These are phyloP conservation scores for Phyllopteryx taeniolatus DNA, from an alignment of 2,113 vertebrate species.

Conservation along the genomic window DNA sequence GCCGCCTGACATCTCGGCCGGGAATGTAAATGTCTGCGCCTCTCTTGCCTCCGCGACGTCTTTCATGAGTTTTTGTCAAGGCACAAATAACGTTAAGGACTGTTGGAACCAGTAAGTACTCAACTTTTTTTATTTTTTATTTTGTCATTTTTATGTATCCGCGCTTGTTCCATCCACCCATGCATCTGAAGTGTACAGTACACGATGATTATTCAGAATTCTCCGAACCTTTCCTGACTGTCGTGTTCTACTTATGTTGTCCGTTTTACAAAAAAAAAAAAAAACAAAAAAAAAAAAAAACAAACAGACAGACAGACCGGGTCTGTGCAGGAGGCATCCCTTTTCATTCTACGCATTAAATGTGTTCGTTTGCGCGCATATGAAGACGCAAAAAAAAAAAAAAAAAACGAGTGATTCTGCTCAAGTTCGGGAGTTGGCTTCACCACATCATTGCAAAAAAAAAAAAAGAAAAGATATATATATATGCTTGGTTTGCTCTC, in stretches of 20 bases:
- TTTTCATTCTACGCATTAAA: neutral
- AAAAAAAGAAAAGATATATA: too few relatives aligned
- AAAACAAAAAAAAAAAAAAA: neutral
- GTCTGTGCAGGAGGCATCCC: neutral
- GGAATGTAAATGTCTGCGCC: constrained; percentile 47
- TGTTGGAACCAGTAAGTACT: constrained; percentile 61
- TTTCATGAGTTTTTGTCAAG: constrained; percentile 36
- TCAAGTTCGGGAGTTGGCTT: neutral
- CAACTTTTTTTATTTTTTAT: neutral
- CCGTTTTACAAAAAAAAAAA: neutral
- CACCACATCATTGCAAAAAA: neutral
- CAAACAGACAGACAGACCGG: neutral
- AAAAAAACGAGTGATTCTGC: neutral
- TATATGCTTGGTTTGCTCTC: neutral
- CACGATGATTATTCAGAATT: neutral
- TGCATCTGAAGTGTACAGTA: neutral
- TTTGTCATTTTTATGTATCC: neutral
- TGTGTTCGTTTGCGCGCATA: neutral
- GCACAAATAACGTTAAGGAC: constrained; percentile 47
- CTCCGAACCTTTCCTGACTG: neutral
- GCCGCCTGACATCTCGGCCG: constrained; percentile 24
- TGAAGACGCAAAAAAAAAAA: neutral
- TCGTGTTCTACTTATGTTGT: neutral
- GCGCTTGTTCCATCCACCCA: neutral
- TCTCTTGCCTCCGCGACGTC: constrained; percentile 53